phyloP scores from a whole-genome alignment of 2,113 vertebrate genomes.

The Trinectes maculatus region DNA sequence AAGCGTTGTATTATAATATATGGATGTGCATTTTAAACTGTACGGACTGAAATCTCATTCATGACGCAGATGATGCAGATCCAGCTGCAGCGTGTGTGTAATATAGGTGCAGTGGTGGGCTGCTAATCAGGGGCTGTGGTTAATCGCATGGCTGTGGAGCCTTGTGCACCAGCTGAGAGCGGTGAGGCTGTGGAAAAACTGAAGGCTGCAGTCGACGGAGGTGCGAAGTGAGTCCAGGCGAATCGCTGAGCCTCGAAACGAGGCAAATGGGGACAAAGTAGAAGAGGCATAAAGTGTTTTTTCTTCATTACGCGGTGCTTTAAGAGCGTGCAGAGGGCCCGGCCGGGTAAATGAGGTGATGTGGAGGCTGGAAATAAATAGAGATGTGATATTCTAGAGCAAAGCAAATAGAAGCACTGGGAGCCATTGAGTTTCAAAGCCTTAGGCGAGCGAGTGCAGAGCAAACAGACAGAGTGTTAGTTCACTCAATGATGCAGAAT shows the following conservation, averaged over 20 bases:
- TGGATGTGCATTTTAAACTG: neutral
- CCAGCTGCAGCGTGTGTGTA: constrained; percentile 35
- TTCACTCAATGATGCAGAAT: constrained; percentile 71
- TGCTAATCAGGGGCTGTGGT: constrained; percentile 72
- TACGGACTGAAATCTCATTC: constrained; percentile 12
- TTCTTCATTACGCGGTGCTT: constrained; percentile 41
- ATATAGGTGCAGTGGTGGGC: constrained; percentile 42
- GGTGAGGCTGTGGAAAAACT: constrained; percentile 58
- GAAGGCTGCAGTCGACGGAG: constrained; percentile 53
- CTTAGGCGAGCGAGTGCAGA: constrained; percentile 53
- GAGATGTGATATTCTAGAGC: constrained; percentile 63
- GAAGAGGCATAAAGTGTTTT: constrained; percentile 4
- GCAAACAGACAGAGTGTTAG: constrained; percentile 57
- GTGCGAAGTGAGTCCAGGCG: constrained; percentile 57
- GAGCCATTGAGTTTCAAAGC: constrained; percentile 58
- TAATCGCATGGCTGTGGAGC: constrained; percentile 72
- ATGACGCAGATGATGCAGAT: constrained; percentile 13
- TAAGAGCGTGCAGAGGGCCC: constrained; percentile 55
- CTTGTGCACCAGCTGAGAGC: constrained; percentile 66
- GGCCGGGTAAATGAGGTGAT: constrained; percentile 70
- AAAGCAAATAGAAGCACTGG: constrained; percentile 68
- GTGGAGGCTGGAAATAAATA: constrained; percentile 66
- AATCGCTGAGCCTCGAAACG: constrained; percentile 59
- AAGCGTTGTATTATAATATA: neutral
- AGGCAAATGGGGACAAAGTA: constrained; percentile 46